Percentiles rank a stretch among this genome's conserved stretches.
Conservation (phyloP, 2,888 invertebrate genomes). For the Hedya salicella region DNA sequence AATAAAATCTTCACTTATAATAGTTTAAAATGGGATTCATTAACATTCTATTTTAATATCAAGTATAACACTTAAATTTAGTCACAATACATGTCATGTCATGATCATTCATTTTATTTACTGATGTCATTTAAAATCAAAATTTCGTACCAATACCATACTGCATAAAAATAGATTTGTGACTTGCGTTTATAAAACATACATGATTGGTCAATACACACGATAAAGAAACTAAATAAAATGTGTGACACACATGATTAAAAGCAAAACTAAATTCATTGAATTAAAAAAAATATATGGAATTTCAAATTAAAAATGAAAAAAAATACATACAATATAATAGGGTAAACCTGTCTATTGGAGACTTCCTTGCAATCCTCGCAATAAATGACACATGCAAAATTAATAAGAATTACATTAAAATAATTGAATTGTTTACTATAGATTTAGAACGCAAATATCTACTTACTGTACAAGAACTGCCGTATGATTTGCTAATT, state of each 20-base stretch:
- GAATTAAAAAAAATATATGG: conserved; percentile 34
- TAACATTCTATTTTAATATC: conserved; percentile 39
- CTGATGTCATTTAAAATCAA: conserved; percentile 29
- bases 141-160: conserved; percentile 27
- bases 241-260: conserved; percentile 46
- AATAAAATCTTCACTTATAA: conserved; percentile 66
- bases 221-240: conserved; percentile 44
- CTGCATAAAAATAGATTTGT: conserved; percentile 37
- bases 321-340: conserved; percentile 22
- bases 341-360: conserved; percentile 1
- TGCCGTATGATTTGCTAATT: neutral
- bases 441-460: neutral
- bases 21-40: conserved; percentile 53
- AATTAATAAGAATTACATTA: neutral
- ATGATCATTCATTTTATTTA: conserved; percentile 53
- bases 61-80: conserved; percentile 57
- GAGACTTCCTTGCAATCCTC: neutral
- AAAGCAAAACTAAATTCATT: conserved; percentile 45
- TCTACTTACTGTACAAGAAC: neutral
- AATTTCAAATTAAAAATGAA: conserved; percentile 23
- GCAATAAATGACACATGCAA: neutral
- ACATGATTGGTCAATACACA: conserved; percentile 40
- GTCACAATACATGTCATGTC: conserved; percentile 69
- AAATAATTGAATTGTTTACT: neutral
- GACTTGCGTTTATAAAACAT: conserved; percentile 35